Evolutionary conservation across 1,140 invertebrate species (phyloP).

Genomic region (Drosophila athabasca): DNA sequence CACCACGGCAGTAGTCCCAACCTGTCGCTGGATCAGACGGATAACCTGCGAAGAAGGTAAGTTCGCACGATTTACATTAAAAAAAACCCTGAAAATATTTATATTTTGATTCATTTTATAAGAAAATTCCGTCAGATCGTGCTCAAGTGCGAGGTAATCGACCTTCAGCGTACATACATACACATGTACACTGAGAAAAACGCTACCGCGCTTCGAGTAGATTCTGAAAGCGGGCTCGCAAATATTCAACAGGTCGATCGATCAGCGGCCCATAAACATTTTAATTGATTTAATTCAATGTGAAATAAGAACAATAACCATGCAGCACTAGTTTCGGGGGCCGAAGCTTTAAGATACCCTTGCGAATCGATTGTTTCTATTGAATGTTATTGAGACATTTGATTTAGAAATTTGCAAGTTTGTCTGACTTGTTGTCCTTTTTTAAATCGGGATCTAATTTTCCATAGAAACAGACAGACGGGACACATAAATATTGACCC

Average conservation of each 20-base stretch:
- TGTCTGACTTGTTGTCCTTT: no score
- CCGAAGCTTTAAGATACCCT: no score
- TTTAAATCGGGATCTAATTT: no score
- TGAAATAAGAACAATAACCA: not conserved
- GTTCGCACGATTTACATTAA: conserved; percentile 15
- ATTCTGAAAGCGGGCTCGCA: not conserved
- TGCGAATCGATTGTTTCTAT: no score
- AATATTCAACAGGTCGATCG: not conserved
- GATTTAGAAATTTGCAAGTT: no score
- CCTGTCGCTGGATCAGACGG: conserved; percentile 75
- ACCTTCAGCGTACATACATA: conserved; percentile 6
- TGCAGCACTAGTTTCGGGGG: no score
- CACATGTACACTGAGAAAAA: conserved; percentile 5
- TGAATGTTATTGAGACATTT: no score
- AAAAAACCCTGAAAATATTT: conserved; percentile 4
- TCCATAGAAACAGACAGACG: no score
- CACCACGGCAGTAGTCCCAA: conserved; percentile 81
- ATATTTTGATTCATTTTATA: not conserved
- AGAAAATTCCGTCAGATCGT: conserved; percentile 2
- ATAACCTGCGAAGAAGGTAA: conserved; percentile 78
- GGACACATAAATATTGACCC: no score
- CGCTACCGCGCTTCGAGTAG: no score
- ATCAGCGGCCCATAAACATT: conserved; percentile 18
- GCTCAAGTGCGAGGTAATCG: conserved; percentile 17
- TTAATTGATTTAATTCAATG: not conserved